Evolutionary conservation across 2,113 vertebrate species (phyloP).

Genomic region (Poecilia latipinna): DNA sequence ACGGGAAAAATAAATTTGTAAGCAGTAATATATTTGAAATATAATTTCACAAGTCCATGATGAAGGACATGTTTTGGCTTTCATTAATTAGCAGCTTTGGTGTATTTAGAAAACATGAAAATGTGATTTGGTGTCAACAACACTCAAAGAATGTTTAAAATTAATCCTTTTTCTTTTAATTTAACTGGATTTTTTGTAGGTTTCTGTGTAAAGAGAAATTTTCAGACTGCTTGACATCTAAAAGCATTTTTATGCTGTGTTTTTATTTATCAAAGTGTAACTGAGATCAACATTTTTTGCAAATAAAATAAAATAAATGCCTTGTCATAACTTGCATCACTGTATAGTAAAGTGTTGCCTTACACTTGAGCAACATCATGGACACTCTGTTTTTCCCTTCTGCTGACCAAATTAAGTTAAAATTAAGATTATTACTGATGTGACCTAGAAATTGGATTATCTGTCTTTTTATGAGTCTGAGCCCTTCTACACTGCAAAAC

Average conservation of each 20-base stretch:
- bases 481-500: too few relatives aligned
- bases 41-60: too few relatives aligned
- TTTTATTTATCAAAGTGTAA: neutral
- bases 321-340: neutral
- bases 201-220: neutral
- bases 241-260: neutral
- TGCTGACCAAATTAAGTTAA: too few relatives aligned
- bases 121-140: neutral
- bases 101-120: neutral
- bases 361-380: neutral
- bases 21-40: neutral
- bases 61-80: too few relatives aligned
- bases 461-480: neutral
- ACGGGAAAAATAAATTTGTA: neutral
- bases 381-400: too few relatives aligned
- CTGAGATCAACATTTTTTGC: too few relatives aligned
- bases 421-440: neutral
- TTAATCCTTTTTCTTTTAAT: too few relatives aligned
- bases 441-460: neutral
- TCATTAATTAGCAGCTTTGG: too few relatives aligned
- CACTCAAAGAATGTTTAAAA: too few relatives aligned
- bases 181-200: too few relatives aligned
- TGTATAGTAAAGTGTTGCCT: neutral
- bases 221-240: neutral
- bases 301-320: too few relatives aligned